Evolutionary conservation across 2,113 vertebrate species (phyloP).

Genomic region (Megaceryle maxima): DNA sequence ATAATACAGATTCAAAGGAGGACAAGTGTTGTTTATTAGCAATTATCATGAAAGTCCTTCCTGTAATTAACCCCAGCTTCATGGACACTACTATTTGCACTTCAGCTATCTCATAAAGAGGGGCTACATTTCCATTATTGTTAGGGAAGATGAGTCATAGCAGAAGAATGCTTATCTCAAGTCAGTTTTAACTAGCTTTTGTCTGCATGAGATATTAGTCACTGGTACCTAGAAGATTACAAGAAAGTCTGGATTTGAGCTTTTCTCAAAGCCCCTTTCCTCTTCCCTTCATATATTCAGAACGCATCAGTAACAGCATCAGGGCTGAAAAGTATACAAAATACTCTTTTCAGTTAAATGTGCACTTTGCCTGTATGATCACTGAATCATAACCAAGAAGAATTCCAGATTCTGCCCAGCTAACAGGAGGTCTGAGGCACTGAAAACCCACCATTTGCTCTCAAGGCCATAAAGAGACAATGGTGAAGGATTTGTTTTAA

Average conservation of each 20-base stretch:
- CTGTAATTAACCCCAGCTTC: slow-evolving; percentile 82
- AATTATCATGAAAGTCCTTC: slow-evolving; percentile 78
- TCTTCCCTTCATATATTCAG: slow-evolving; percentile 54
- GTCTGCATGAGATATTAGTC: slow-evolving; percentile 67
- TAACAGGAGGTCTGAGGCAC: slow-evolving; percentile 49
- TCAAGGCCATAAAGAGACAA: slow-evolving; percentile 64
- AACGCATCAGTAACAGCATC: slow-evolving; percentile 42
- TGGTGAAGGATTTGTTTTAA: slow-evolving; percentile 65
- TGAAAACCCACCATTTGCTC: slow-evolving; percentile 56
- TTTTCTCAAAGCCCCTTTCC: slow-evolving; percentile 33
- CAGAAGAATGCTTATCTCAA: slow-evolving; percentile 73
- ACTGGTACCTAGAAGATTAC: slow-evolving; percentile 35
- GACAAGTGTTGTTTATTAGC: slow-evolving; percentile 72
- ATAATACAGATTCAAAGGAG: slow-evolving; percentile 52
- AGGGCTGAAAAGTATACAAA: slow-evolving; percentile 31
- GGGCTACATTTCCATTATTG: slow-evolving; percentile 70
- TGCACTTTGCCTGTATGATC: slow-evolving; percentile 75
- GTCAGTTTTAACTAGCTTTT: slow-evolving; percentile 73
- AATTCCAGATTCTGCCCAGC: slow-evolving; percentile 46
- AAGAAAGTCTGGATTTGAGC: slow-evolving; percentile 29
- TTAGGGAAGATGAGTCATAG: slow-evolving; percentile 72
- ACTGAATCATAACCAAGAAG: slow-evolving; percentile 77
- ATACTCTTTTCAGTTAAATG: slow-evolving; percentile 45
- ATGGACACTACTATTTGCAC: slow-evolving; percentile 71
- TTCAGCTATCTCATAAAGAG: slow-evolving; percentile 70